These are phyloP conservation scores for Microcaecilia unicolor DNA, from an alignment of 2,797 vertebrate species.

Conservation along the genomic window DNA sequence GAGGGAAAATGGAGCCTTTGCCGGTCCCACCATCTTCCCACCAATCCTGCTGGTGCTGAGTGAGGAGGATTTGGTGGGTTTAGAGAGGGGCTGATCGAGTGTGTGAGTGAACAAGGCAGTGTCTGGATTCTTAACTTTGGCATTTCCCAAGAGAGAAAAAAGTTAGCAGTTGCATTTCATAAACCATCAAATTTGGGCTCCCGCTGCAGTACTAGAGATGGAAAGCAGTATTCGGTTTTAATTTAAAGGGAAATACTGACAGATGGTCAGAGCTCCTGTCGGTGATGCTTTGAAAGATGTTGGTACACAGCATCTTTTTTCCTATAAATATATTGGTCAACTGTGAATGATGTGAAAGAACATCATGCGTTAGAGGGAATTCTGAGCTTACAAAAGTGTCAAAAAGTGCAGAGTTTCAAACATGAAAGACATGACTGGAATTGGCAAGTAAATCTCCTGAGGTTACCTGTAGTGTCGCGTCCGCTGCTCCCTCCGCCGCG, in stretches of 20 bases:
- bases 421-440: slow-evolving; percentile 25
- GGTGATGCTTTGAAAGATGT: slow-evolving; percentile 32
- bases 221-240: slow-evolving; percentile 49
- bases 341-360: slow-evolving; percentile 47
- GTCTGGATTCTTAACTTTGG: slow-evolving; percentile 64
- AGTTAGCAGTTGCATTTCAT: slow-evolving; percentile 59
- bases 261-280: slow-evolving; percentile 51
- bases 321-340: slow-evolving; percentile 55
- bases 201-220: slow-evolving; percentile 57
- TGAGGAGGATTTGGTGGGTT: slow-evolving; percentile 42
- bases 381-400: slow-evolving; percentile 33
- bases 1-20: slow-evolving; percentile 34
- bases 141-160: slow-evolving; percentile 47
- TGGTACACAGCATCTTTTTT: slow-evolving; percentile 54
- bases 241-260: slow-evolving; percentile 56
- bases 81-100: slow-evolving; percentile 52
- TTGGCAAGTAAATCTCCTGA: slow-evolving; percentile 49
- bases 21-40: neutral
- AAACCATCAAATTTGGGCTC: slow-evolving; percentile 54
- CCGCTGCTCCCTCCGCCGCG: too few species aligned
- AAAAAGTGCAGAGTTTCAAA: slow-evolving; percentile 40
- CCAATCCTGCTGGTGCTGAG: slow-evolving; percentile 18
- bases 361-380: slow-evolving; percentile 36
- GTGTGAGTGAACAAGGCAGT: slow-evolving; percentile 71
- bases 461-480: slow-evolving; percentile 34